Evolutionary conservation across 2,797 vertebrate species (phyloP).

Genomic region (Gymnopithys bicolor): DNA sequence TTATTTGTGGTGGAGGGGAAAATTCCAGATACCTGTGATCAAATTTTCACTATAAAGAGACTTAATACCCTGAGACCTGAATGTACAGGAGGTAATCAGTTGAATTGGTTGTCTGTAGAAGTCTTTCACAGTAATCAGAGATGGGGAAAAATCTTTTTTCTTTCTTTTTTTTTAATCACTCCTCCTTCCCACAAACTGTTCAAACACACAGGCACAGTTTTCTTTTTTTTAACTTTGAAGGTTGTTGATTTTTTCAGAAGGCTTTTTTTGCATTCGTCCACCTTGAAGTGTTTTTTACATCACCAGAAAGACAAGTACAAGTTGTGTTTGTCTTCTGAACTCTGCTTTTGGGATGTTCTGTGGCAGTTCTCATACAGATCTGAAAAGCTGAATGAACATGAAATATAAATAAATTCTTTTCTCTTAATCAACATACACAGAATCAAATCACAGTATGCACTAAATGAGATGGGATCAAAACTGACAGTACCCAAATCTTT

Average conservation of each 20-base stretch:
- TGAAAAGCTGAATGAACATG: not conserved
- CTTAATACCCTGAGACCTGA: not conserved
- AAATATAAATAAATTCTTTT: not conserved
- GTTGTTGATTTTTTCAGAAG: conserved; percentile 38
- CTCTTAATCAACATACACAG: not conserved
- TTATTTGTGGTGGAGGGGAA: not conserved
- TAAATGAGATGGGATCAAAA: not conserved
- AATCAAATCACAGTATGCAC: not conserved
- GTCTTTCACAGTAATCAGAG: not conserved
- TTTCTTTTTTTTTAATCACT: not conserved
- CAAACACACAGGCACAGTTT: not conserved
- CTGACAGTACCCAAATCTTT: not conserved
- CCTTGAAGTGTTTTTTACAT: conserved; percentile 24
- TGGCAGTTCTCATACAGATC: not conserved
- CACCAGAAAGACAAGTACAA: not conserved
- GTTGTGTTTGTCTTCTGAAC: not conserved
- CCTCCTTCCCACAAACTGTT: not conserved
- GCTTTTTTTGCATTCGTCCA: not conserved
- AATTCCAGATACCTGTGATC: not conserved
- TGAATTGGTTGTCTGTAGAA: not conserved
- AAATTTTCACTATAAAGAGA: not conserved
- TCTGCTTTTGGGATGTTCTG: not conserved
- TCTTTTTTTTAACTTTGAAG: not conserved
- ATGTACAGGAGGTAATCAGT: not conserved
- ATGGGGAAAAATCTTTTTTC: not conserved